Evolutionary conservation across 2,888 invertebrate genomes (phyloP), one percentile per base, ranked within the genome.

Genomic region (Monoplex corrugatus): DNA sequence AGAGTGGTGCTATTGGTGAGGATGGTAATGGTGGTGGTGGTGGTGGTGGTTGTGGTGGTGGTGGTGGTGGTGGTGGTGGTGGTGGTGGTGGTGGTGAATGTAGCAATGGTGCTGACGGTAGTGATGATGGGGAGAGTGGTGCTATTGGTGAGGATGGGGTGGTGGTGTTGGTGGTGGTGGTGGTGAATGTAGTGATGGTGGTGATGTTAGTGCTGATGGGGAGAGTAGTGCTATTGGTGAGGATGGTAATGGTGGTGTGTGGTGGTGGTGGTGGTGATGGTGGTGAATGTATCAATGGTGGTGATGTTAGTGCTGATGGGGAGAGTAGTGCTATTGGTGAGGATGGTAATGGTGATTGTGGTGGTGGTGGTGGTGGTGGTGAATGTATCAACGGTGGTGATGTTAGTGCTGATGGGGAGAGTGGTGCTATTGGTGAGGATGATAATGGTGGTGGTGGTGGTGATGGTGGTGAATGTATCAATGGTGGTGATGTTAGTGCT

Each of bases 291-390:
- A 78, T 19, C n/a, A 78, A 32, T 78, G n/a, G 78, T 78, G n/a
- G 78, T 78, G n/a, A 32, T 78, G n/a, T 19, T 78, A 78, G 78
- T 78, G n/a, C 28, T 78, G n/a, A 32, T 78, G n/a, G 78, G 19
- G n/a, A 32, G 19, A 78, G 78, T 78, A 78, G 78, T 78, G n/a
- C 28, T 78, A 78, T 19, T 8, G n/a, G 75, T 75, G n/a, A 32
- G 19, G n/a, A 32, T 78, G n/a, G 78, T 78, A 78, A 32, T 78
- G n/a, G 78, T 78, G n/a, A 32, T 78, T 28, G 78, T 78, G n/a
- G 78, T 78, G n/a, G 78, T 78, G n/a, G 78, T 78, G n/a, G 78
- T 16, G n/a, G 78, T 16, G n/a, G 78, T 16, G 2, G 78, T 16
- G 2, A 32, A 2, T 28, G 78, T 16, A 78, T 19, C 13, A 28